Conservation (phyloP, 2,797 vertebrate species). For the Mormyrus hasselquistii region DNA sequence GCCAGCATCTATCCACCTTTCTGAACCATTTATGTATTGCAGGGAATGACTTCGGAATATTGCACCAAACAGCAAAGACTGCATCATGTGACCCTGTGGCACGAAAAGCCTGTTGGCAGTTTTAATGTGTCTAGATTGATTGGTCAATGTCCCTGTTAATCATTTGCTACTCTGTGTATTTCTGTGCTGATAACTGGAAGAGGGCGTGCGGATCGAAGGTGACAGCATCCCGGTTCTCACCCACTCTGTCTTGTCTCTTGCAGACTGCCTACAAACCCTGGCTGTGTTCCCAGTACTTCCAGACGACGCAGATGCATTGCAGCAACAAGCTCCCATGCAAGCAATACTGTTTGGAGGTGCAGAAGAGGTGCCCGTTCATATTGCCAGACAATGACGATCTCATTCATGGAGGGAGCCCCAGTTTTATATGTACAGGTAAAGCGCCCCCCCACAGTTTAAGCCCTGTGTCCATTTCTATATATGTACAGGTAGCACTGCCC, state of each 20-base stretch:
- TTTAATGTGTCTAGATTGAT: not conserved
- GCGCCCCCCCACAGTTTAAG: not conserved
- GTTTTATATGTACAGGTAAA: slow-evolving; percentile 99
- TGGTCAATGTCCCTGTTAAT: not conserved
- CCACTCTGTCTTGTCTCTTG: slow-evolving; percentile 40
- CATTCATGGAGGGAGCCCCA: slow-evolving; percentile 96
- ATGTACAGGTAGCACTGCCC: not conserved
- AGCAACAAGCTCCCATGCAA: slow-evolving; percentile 95
- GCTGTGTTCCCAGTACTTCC: slow-evolving; percentile 99
- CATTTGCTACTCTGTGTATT: not conserved
- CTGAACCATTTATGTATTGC: not conserved
- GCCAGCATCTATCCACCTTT: not conserved
- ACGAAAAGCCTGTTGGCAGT: not conserved
- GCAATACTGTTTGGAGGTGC: slow-evolving; percentile 98
- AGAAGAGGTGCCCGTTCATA: slow-evolving; percentile 96
- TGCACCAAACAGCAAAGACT: not conserved
- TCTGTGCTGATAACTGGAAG: not conserved
- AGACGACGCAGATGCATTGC: slow-evolving; percentile 96
- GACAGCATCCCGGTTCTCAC: slow-evolving; percentile 1
- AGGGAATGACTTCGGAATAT: not conserved
- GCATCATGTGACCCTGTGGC: not conserved
- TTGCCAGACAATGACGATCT: slow-evolving; percentile 98
- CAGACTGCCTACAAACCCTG: slow-evolving; percentile 99
- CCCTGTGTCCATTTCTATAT: not conserved
- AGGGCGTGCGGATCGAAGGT: not conserved